A percentile compares a stretch with the other conserved stretches of the same genome.
Evolutionary conservation across 2,797 vertebrate species (phyloP).

Genomic region (Caiman crocodilus): DNA sequence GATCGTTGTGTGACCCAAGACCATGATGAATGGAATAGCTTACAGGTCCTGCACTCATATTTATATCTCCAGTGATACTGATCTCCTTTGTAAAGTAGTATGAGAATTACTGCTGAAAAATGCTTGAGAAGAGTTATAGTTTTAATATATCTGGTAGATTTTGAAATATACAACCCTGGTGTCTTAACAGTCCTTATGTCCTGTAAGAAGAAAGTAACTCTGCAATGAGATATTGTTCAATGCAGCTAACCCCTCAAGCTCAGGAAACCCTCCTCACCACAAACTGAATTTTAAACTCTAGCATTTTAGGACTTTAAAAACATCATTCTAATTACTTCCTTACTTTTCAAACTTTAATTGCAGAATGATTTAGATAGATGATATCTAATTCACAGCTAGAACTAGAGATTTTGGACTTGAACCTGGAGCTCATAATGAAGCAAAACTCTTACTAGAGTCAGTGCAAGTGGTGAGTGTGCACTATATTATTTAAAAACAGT

Average conservation of each 20-base stretch:
- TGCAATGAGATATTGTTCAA: background rate
- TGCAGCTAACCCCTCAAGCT: background rate
- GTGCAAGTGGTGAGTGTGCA: background rate
- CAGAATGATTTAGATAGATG: background rate
- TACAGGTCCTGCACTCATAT: too few relatives aligned
- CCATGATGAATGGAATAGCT: too few relatives aligned
- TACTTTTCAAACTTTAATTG: background rate
- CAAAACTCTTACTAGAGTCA: background rate
- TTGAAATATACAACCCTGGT: accelerated
- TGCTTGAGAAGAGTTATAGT: background rate
- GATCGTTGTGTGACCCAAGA: background rate
- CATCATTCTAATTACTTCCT: background rate
- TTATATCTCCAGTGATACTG: background rate
- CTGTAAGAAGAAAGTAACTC: background rate
- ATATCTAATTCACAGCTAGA: background rate
- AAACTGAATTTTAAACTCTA: background rate
- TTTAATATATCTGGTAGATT: background rate
- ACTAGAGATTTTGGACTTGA: background rate
- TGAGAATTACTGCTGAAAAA: background rate
- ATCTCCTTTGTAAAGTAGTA: background rate
- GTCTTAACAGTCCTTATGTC: background rate
- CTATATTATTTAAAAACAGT: background rate
- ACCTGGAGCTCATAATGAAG: background rate
- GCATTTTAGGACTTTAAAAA: background rate
- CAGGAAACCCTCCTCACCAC: background rate